These are phyloP conservation scores for Gastrophysa polygoni DNA, from an alignment of 2,888 invertebrate genomes.

Conservation along the genomic window DNA sequence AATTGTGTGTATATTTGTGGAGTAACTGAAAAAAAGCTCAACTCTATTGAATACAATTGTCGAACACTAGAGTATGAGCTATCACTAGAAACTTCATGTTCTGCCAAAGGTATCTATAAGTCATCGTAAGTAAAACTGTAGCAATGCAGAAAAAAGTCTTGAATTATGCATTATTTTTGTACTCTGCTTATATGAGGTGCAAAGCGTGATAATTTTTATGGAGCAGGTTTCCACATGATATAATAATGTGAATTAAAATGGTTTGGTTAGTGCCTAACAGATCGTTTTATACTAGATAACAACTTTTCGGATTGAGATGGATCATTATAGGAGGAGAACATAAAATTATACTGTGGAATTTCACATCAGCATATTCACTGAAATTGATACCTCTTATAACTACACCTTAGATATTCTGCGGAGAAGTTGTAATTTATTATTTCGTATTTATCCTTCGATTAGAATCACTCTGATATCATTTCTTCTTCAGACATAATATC, in stretches of 20 bases:
- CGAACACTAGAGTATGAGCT: too few relatives aligned
- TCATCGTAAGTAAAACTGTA: too few relatives aligned
- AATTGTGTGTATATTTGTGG: too few relatives aligned
- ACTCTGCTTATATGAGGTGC: slow-evolving; percentile 12
- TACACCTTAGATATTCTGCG: too few relatives aligned
- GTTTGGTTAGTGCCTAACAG: slow-evolving; percentile 12
- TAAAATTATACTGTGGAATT: slow-evolving; percentile 3
- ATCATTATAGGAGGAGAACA: slow-evolving; percentile 10
- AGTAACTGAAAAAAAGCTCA: too few relatives aligned
- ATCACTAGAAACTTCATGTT: too few relatives aligned
- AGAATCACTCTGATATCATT: neutral
- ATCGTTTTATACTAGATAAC: slow-evolving; percentile 11
- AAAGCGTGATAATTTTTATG: slow-evolving; percentile 17
- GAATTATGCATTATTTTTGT: slow-evolving; percentile 14
- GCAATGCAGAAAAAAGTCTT: slow-evolving; percentile 2
- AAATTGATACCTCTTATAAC: too few relatives aligned
- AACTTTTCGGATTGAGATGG: neutral
- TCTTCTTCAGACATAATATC: too few relatives aligned
- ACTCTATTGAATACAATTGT: too few relatives aligned
- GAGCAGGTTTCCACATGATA: slow-evolving; percentile 6
- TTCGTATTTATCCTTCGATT: neutral
- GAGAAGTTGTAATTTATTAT: neutral
- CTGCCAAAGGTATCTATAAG: too few relatives aligned
- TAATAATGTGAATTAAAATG: slow-evolving; percentile 17
- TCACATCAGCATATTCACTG: neutral